These are phyloP conservation scores for Auanema sp. DNA, from an alignment of 2,888 invertebrate species.

Conservation along the genomic window DNA sequence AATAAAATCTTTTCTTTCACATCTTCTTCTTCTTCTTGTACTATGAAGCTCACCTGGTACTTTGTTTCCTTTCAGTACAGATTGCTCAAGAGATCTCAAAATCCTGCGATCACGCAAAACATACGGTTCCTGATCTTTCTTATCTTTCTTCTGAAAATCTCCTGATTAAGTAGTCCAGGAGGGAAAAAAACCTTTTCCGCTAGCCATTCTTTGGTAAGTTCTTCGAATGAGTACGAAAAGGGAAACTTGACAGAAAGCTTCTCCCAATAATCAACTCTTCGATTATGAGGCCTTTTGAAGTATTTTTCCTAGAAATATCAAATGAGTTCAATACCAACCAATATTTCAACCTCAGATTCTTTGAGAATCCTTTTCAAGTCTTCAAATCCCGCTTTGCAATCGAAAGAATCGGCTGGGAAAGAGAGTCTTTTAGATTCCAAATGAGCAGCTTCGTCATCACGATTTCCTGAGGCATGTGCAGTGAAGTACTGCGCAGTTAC, in stretches of 20 bases:
- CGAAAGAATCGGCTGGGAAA: conserved; percentile 46
- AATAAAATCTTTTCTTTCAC: background rate
- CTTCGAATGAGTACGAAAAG: conserved; percentile 37
- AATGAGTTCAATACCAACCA: background rate
- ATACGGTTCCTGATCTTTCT: conserved; percentile 11
- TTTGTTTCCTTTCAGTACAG: conserved; percentile 13
- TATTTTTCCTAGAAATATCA: conserved; percentile 21
- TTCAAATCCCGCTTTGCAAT: conserved; percentile 30
- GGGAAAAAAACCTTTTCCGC: background rate
- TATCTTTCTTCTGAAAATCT: background rate
- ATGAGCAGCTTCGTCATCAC: conserved; percentile 46
- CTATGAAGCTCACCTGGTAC: conserved; percentile 8
- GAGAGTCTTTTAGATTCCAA: conserved; percentile 36
- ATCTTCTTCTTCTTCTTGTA: background rate
- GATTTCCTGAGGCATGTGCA: conserved; percentile 48
- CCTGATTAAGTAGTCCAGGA: background rate
- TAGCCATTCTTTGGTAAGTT: conserved; percentile 38
- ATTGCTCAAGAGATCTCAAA: conserved; percentile 12
- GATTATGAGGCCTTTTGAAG: conserved; percentile 39
- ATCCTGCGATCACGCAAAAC: conserved; percentile 23
- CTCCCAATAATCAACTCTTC: conserved; percentile 44
- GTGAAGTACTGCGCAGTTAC: conserved; percentile 46
- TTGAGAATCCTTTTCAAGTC: conserved; percentile 25
- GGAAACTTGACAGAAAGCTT: conserved; percentile 44
- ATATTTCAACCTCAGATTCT: conserved; percentile 21